Percentiles rank a stretch among this genome's conserved stretches.
Evolutionary conservation across 2,797 vertebrate genomes (phyloP).

Genomic region (Loris lydekkerianus): DNA sequence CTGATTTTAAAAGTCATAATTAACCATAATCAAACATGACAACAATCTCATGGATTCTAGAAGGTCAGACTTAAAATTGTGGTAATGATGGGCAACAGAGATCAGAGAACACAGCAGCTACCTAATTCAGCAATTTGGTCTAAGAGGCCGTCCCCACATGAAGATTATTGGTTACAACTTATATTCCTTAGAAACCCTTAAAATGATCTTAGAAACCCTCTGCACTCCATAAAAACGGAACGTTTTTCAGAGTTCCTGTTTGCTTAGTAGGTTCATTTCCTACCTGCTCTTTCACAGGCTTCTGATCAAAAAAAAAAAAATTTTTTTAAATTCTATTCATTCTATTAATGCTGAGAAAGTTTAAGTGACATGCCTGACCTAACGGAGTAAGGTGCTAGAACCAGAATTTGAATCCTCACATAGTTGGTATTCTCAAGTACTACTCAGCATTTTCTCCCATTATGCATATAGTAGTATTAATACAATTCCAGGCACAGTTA

Average conservation of each 20-base stretch:
- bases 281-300: constrained; percentile 13
- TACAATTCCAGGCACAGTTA: not conserved
- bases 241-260: not conserved
- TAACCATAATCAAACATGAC: constrained; percentile 21
- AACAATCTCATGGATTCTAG: not conserved
- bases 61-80: not conserved
- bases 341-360: not conserved
- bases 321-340: not conserved
- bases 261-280: not conserved
- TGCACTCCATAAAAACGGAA: not conserved
- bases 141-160: not conserved
- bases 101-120: not conserved
- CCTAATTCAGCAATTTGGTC: not conserved
- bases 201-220: too few relatives aligned
- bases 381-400: not conserved
- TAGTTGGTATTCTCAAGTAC: constrained; percentile 16
- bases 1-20: not conserved
- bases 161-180: not conserved
- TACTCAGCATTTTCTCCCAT: not conserved
- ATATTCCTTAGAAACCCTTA: not conserved
- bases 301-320: constrained; percentile 15
- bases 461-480: not conserved
- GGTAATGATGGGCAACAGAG: not conserved
- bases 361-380: not conserved
- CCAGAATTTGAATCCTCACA: constrained; percentile 15